Conservation (phyloP, 2,888 invertebrate genomes). For the Drosophila robusta region DNA sequence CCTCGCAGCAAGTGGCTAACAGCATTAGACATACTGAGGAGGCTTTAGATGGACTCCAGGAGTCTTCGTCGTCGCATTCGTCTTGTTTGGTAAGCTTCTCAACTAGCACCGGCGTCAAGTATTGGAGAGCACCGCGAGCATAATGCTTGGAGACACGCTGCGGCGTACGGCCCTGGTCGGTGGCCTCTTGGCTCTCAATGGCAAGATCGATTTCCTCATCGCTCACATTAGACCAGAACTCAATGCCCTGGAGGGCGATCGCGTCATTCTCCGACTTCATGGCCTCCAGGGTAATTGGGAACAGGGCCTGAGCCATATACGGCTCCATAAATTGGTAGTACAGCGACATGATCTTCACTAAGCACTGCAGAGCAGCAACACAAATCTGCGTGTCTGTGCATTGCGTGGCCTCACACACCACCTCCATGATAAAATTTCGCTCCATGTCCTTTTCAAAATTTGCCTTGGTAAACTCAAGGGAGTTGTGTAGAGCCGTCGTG, state of each 20-base stretch:
- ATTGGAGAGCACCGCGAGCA: slow-evolving; percentile 98
- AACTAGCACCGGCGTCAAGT: slow-evolving; percentile 96
- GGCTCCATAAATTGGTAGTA: slow-evolving; percentile 99
- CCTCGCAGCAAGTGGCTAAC: slow-evolving; percentile 98
- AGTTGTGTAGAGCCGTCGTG: slow-evolving; percentile 97
- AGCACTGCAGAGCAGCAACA: slow-evolving; percentile 98
- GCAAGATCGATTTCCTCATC: slow-evolving; percentile 99
- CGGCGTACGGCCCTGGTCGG: slow-evolving; percentile 97
- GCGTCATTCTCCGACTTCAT: slow-evolving; percentile 99
- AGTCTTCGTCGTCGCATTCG: slow-evolving; percentile 98
- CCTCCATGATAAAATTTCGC: slow-evolving; percentile 99
- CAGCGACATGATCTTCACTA: slow-evolving; percentile 98
- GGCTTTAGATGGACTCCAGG: slow-evolving; percentile 99
- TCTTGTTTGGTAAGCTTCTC: slow-evolving; percentile 98
- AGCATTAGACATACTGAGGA: slow-evolving; percentile 99
- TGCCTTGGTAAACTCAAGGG: slow-evolving; percentile 98
- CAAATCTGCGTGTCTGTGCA: slow-evolving; percentile 95
- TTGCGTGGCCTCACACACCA: slow-evolving; percentile 99
- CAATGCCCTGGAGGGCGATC: slow-evolving; percentile 98
- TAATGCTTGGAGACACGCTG: slow-evolving; percentile 96
- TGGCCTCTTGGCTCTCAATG: slow-evolving; percentile 97
- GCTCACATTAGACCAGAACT: slow-evolving; percentile 99
- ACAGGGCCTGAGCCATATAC: slow-evolving; percentile 99
- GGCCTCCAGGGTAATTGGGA: slow-evolving; percentile 98
- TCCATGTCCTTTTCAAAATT: slow-evolving; percentile 99